phyloP scores from a whole-genome alignment of 2,888 invertebrate genomes.

The Tiphia femorata region DNA sequence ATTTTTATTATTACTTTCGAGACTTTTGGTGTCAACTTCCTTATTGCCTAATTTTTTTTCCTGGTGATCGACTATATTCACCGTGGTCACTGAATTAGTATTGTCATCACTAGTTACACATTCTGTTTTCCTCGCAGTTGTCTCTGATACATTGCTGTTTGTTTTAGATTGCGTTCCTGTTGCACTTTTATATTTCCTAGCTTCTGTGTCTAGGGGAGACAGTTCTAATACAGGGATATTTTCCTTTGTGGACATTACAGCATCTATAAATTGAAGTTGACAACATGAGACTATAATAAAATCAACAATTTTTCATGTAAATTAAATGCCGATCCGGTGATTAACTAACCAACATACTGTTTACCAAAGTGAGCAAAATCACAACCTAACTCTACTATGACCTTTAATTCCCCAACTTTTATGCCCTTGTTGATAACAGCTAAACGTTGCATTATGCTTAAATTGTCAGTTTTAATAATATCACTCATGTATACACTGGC shows the following conservation, averaged over 20 bases:
- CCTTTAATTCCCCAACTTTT: constrained; percentile 69
- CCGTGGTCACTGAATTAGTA: constrained; percentile 28
- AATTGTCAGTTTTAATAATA: constrained; percentile 59
- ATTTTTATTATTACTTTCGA: constrained; percentile 36
- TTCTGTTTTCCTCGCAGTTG: constrained; percentile 38
- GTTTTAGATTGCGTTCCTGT: constrained; percentile 54
- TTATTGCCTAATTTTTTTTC: constrained; percentile 41
- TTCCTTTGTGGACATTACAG: constrained; percentile 55
- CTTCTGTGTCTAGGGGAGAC: constrained; percentile 17
- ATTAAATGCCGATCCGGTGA: too few relatives aligned
- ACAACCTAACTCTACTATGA: constrained; percentile 70
- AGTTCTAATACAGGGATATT: constrained; percentile 55
- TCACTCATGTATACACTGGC: constrained; percentile 66
- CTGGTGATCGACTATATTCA: constrained; percentile 26
- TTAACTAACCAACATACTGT: constrained; percentile 68
- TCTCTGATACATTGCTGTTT: constrained; percentile 39
- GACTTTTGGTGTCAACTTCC: constrained; percentile 35
- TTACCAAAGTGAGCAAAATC: constrained; percentile 71
- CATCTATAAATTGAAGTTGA: too few relatives aligned
- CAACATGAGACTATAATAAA: too few relatives aligned
- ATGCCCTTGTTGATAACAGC: constrained; percentile 66
- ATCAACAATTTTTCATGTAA: constrained; percentile 51
- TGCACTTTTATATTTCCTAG: constrained; percentile 41
- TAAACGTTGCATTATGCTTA: constrained; percentile 66
- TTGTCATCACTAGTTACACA: constrained; percentile 35